Conservation (phyloP, 2,797 vertebrate genomes). For the Cyclura pinguis region DNA sequence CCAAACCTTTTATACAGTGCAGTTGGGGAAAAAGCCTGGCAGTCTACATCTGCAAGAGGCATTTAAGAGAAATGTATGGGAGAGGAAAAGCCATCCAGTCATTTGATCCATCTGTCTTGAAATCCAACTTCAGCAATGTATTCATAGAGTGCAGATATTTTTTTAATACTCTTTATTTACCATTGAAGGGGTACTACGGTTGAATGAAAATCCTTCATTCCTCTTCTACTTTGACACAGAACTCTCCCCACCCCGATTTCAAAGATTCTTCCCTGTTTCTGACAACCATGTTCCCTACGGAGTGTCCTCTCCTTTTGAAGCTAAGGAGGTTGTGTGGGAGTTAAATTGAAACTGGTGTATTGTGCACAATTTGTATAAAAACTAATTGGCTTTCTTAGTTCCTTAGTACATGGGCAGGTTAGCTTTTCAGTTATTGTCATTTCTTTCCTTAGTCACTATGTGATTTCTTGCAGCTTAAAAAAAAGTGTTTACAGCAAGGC, state of each 20-base stretch:
- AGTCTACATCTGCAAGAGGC: conserved; percentile 45
- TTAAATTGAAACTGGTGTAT: conserved; percentile 24
- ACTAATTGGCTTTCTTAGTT: neutral
- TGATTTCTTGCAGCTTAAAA: conserved; percentile 53
- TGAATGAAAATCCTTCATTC: conserved; percentile 50
- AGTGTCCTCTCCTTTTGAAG: conserved; percentile 23
- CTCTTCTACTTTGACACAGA: neutral
- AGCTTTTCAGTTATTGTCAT: conserved; percentile 30
- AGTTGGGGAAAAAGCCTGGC: conserved; percentile 37
- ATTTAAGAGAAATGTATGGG: conserved; percentile 47
- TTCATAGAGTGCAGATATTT: conserved; percentile 64
- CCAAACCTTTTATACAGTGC: conserved; percentile 61
- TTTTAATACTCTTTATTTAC: conserved; percentile 63
- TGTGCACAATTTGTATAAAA: neutral
- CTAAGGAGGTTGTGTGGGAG: conserved; percentile 32
- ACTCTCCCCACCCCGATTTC: fast-evolving
- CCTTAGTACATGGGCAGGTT: conserved; percentile 9
- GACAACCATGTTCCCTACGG: conserved; percentile 4
- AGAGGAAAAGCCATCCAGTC: conserved; percentile 31
- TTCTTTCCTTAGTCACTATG: conserved; percentile 30
- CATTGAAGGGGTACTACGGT: conserved; percentile 50
- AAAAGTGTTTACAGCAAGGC: conserved; percentile 84
- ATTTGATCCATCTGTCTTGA: conserved; percentile 47
- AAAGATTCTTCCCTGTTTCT: neutral
- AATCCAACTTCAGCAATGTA: conserved; percentile 67